phyloP scores from a whole-genome alignment of 2,888 invertebrate species.

The Harpalus rubripes region DNA sequence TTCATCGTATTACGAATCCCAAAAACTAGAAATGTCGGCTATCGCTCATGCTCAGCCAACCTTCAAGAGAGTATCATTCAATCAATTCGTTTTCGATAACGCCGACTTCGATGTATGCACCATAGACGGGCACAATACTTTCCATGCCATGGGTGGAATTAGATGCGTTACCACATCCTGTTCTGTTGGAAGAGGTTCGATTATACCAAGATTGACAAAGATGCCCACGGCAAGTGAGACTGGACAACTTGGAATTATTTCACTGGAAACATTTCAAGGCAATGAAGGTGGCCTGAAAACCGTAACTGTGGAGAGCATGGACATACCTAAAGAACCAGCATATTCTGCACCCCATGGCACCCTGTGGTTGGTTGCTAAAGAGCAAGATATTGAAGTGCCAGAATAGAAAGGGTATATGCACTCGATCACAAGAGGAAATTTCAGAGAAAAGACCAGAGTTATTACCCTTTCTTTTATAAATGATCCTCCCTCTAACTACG shows the following conservation, averaged over 20 bases:
- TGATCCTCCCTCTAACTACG: constrained; percentile 67
- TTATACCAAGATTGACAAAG: constrained; percentile 15
- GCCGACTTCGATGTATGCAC: constrained; percentile 73
- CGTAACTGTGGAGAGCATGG: not conserved
- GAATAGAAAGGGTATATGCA: constrained; percentile 70
- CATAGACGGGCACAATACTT: constrained; percentile 67
- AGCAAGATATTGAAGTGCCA: not conserved
- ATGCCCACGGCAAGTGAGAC: not conserved
- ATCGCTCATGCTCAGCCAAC: constrained; percentile 70
- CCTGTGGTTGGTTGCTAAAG: constrained; percentile 1
- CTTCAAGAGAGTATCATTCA: constrained; percentile 54
- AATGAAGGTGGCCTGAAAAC: not conserved
- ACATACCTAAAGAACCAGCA: constrained; percentile 9
- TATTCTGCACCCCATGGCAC: constrained; percentile 2
- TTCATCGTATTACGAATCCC: constrained; percentile 70
- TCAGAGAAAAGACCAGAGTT: constrained; percentile 9
- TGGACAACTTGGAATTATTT: constrained; percentile 14
- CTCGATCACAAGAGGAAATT: constrained; percentile 55
- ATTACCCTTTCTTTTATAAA: constrained; percentile 68
- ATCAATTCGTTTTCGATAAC: constrained; percentile 72
- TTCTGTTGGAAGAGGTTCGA: not conserved
- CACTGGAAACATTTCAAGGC: constrained; percentile 12
- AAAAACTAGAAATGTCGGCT: constrained; percentile 70
- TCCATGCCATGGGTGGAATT: constrained; percentile 1
- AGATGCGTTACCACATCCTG: not conserved